Evolutionary conservation across 2,888 invertebrate genomes (phyloP), one percentile per base, ranked within the genome.

Genomic region (Allolobophora icterica): DNA sequence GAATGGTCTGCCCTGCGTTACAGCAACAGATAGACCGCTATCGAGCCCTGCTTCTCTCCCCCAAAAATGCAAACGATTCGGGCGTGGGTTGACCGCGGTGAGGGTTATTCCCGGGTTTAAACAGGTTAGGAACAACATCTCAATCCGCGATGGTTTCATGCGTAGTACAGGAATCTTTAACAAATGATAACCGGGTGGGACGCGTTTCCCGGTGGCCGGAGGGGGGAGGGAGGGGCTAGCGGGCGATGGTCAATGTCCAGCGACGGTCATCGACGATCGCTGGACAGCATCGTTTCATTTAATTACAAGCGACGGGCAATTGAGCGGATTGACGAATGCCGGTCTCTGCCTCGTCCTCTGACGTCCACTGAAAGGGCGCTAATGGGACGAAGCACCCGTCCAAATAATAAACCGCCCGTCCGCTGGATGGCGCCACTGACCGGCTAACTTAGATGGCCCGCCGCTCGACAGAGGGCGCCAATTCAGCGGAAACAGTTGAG

Each of bases 351-450:
- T 11, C 33, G 84, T 19, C 84, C 15, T 3, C 35, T 34, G 35
- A 38, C 87, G 87, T 87, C 24, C 11, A 8, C 38, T 87, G 35
- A 38, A 87, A 21, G 87, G 38, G 87, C 87, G 87, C 35, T 87
- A 87, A 87, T 87, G 87, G 38, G 87, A 87, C 87, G 87, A 35
- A 19, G 87, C 35, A 6, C 35, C 87, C 38, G 87, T 87, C 87
- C 35, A 87, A 87, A 87, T 87, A 87, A 87, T 87, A 87, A 87
- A 87, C 87, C 87, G 87, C 38, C 24, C 87, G 38, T 34, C 38
- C 87, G 87, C 19, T 17, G 38, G 87, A 38, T 87, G 87, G 38
- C 87, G 87, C 87, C 87, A 24, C 35, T 13, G 35, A 38, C 38
- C 87, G 87, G 19, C 87, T 34, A 34, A 34, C 35, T 38, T 38